Evolutionary conservation across 2,888 invertebrate species (phyloP), one percentile per base, ranked within the genome.

Genomic region (Drosophila subquinaria): DNA sequence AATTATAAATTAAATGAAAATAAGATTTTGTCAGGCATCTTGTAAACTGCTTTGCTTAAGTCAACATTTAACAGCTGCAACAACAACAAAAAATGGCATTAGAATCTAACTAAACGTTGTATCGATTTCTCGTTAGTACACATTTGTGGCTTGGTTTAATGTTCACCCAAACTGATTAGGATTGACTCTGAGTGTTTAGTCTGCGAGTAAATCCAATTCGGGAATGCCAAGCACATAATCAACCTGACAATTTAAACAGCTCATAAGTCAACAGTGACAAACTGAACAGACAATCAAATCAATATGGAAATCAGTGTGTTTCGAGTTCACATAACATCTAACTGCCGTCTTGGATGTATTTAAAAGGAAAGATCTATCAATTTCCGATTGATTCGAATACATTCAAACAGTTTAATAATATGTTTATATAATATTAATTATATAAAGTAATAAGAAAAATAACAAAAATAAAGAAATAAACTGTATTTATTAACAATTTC

Each of bases 1-100:
- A 57, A 63, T 30, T 55, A 35, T 27, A 56, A 66, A 65, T 56
- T n/a, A 20, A 45, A 73, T 42, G 15, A 60, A 51, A 76, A 52
- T 35, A 69, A 0, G n/a, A 48, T n/a, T 40, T 53, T 57, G 51
- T 51, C 47, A 36, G 13, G 30, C 35, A 33, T 30, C n/a, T 23
- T 55, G 4, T 23, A 30, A 51, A 64, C 38, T 40, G n/a, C 38
- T 42, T 27, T 35, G 45, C 30, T 9, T 45, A 52, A 73, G 43
- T 59, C 36, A 62, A 65, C 48, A 52, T 30, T 50, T 23, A 13
- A 8, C 45, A 56, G 51, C 74, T 55, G 53, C 33, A 53, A 50
- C 27, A 75, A 42, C 23, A 10, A 0, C 20, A 60, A 33, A 1
- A 10, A 13, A 45, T 35, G 2, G 11, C 15, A 68, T 36, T 53